A percentile compares a stretch with the other conserved stretches of the same genome.
Evolutionary conservation across 2,888 invertebrate genomes (phyloP).

Genomic region (Temnothorax unifasciatus): DNA sequence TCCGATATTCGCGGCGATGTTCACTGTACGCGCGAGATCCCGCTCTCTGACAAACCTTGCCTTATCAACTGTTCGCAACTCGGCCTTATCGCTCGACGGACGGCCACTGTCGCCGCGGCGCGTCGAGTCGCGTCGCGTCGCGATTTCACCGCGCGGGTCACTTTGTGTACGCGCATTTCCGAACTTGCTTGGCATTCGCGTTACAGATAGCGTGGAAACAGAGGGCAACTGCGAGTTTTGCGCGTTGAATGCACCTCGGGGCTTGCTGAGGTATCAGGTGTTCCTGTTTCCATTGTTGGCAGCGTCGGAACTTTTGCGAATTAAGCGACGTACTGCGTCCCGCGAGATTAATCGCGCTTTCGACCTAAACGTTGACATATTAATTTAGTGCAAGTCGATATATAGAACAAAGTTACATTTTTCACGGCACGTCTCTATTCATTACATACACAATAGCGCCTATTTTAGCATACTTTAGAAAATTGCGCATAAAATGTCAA

Average conservation of each 20-base stretch:
- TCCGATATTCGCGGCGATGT: conserved; percentile 36
- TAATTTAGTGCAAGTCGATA: conserved; percentile 36
- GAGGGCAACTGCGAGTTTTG: conserved; percentile 68
- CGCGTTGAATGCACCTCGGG: conserved; percentile 65
- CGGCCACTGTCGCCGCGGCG: background rate
- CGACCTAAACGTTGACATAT: conserved; percentile 41
- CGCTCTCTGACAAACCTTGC: conserved; percentile 19
- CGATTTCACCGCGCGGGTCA: conserved; percentile 59
- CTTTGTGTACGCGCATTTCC: conserved; percentile 57
- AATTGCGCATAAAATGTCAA: background rate
- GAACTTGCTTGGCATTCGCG: conserved; percentile 71
- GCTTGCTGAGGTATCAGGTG: conserved; percentile 68
- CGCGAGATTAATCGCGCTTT: conserved; percentile 58
- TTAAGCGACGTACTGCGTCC: conserved; percentile 48
- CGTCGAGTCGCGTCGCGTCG: background rate
- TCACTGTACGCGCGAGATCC: conserved; percentile 7
- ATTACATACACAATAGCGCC: background rate
- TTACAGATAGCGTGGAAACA: conserved; percentile 70
- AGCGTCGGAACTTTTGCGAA: conserved; percentile 65
- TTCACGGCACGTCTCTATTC: background rate
- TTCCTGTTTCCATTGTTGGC: conserved; percentile 63
- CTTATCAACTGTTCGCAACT: conserved; percentile 64
- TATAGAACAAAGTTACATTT: background rate
- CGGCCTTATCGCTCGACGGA: conserved; percentile 57
- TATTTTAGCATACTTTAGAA: background rate